phyloP scores from a whole-genome alignment of 2,113 vertebrate genomes.

The Poeciliopsis occidentalis region DNA sequence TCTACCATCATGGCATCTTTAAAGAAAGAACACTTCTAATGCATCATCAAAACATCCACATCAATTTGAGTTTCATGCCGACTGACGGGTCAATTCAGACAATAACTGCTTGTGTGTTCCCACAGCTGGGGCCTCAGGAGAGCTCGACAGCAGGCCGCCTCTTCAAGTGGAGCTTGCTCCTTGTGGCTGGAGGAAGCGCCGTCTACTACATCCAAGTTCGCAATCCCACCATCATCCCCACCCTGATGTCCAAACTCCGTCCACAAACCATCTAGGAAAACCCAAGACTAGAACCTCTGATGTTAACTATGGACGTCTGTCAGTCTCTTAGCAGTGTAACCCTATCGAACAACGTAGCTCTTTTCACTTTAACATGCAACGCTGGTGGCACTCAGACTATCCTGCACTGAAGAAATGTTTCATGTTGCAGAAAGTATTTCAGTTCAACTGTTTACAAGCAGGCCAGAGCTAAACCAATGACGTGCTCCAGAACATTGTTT shows the following conservation, averaged over 20 bases:
- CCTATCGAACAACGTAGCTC: not conserved
- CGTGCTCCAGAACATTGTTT: no score
- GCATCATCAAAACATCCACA: no score
- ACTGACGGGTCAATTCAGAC: not conserved
- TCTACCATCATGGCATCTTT: no score
- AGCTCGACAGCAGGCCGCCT: conserved; percentile 18
- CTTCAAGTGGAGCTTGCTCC: conserved; percentile 52
- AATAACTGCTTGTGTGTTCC: no score
- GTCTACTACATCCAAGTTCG: conserved; percentile 56
- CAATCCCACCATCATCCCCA: conserved; percentile 41
- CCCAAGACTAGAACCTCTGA: not conserved
- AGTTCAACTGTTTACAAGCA: not conserved
- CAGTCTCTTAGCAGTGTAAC: not conserved
- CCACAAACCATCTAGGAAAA: conserved; percentile 29
- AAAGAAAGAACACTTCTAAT: no score
- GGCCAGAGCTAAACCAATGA: not conserved
- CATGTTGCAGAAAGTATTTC: not conserved
- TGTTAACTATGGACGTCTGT: not conserved
- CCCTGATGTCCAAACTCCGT: conserved; percentile 50
- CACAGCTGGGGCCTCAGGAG: conserved; percentile 7
- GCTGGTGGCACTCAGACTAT: not conserved
- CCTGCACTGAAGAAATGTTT: not conserved
- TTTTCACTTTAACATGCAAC: not conserved
- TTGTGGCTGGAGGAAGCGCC: conserved; percentile 42
- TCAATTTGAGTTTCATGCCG: no score